A percentile compares a stretch with the other conserved stretches of the same genome.
These are phyloP conservation scores for Rhopalosiphum nymphaeae DNA, from an alignment of 2,888 invertebrate genomes.

Conservation along the genomic window DNA sequence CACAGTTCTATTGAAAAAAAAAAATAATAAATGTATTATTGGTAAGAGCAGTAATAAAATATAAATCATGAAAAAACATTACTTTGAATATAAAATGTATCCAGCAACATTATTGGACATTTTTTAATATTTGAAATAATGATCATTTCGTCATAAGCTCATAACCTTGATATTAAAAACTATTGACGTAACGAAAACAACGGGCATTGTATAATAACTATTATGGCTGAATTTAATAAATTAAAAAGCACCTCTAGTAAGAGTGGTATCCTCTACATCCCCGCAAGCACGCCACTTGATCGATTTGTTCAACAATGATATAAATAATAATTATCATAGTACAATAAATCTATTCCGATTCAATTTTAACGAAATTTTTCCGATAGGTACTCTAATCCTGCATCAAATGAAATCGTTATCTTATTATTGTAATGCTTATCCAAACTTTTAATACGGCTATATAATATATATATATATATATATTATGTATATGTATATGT, in stretches of 20 bases:
- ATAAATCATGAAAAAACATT: not conserved
- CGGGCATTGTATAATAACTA: not conserved
- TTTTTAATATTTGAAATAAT: not conserved
- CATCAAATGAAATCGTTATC: not conserved
- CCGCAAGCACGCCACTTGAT: not conserved
- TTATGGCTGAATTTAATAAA: not conserved
- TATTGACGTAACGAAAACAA: not conserved
- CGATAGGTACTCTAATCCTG: not conserved
- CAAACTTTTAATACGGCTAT: not conserved
- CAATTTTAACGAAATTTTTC: not conserved
- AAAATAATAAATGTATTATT: not conserved
- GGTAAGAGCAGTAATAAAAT: not conserved
- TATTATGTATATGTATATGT: not conserved
- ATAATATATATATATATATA: no score
- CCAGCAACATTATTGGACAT: not conserved
- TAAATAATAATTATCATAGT: not conserved
- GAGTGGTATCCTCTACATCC: not conserved
- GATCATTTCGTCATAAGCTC: not conserved
- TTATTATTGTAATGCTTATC: not conserved
- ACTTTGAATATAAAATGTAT: not conserved
- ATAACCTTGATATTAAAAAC: not conserved
- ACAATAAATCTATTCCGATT: not conserved
- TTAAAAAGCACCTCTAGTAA: not conserved
- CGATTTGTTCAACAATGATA: not conserved
- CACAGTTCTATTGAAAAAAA: not conserved